Conservation (phyloP, 2,113 vertebrate species). For the Grallaria varia region DNA sequence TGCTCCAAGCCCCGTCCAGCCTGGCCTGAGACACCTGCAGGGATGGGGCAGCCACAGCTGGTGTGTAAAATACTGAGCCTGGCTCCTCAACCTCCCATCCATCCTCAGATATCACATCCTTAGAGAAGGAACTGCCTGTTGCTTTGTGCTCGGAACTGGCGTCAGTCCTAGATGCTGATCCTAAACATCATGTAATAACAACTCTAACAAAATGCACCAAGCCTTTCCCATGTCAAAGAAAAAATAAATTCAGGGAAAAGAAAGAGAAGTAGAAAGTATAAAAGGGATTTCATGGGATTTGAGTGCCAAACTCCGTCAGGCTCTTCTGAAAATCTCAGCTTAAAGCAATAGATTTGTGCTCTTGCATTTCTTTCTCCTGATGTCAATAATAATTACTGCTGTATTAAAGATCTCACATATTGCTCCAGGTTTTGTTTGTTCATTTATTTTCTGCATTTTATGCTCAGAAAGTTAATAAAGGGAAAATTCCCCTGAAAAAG, state of each 20-base stretch:
- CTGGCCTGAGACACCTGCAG: neutral
- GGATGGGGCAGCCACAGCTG: neutral
- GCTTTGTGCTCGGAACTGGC: neutral
- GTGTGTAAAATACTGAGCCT: neutral
- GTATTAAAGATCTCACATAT: slow-evolving; percentile 23
- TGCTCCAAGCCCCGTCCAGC: neutral
- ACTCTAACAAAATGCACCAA: neutral
- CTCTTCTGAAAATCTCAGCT: slow-evolving; percentile 62
- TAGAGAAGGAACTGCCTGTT: neutral
- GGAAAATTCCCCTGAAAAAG: neutral
- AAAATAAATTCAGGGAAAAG: slow-evolving; percentile 40
- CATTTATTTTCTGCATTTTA: slow-evolving; percentile 23
- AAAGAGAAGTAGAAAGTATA: slow-evolving; percentile 41
- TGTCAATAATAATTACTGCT: slow-evolving; percentile 38
- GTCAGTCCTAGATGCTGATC: neutral
- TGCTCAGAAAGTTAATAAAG: slow-evolving; percentile 41
- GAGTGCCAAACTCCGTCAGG: slow-evolving; percentile 45
- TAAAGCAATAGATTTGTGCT: slow-evolving; percentile 43
- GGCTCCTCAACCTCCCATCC: neutral
- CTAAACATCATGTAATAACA: neutral
- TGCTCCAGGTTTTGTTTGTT: slow-evolving; percentile 43
- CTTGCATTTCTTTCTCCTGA: slow-evolving; percentile 60
- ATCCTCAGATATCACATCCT: neutral
- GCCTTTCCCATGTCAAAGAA: slow-evolving; percentile 8
- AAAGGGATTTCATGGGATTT: slow-evolving; percentile 57